Evolutionary conservation across 2,888 invertebrate species (phyloP).

Genomic region (Thyatira batis): DNA sequence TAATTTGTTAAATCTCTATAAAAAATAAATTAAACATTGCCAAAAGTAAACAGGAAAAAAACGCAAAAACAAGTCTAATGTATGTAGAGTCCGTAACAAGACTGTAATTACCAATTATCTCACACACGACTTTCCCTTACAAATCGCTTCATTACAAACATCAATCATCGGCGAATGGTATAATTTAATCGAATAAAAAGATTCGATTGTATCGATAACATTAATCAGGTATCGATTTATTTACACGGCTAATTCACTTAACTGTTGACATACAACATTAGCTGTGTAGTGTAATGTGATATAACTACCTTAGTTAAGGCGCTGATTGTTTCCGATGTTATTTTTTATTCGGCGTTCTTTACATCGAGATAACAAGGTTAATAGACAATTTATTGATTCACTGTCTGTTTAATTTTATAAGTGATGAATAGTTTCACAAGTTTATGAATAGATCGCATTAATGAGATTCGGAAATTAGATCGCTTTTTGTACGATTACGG

Average conservation of each 20-base stretch:
- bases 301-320: slow-evolving; percentile 53
- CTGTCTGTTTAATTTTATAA: slow-evolving; percentile 1
- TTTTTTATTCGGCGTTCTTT: not conserved
- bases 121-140: slow-evolving; percentile 14
- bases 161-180: slow-evolving; percentile 12
- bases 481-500: not conserved
- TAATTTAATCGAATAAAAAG: slow-evolving; percentile 26
- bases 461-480: slow-evolving; percentile 2
- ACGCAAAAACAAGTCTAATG: not conserved
- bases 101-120: slow-evolving; percentile 5
- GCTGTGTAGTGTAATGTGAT: slow-evolving; percentile 46
- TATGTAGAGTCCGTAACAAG: not conserved
- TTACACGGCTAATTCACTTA: slow-evolving; percentile 60
- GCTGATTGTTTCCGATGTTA: slow-evolving; percentile 14
- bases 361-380: slow-evolving; percentile 2
- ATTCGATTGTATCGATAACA: slow-evolving; percentile 10
- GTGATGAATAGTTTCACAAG: slow-evolving; percentile 2
- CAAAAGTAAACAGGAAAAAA: not conserved
- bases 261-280: slow-evolving; percentile 53
- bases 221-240: slow-evolving; percentile 28
- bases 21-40: not conserved
- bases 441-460: not conserved
- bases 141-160: slow-evolving; percentile 25
- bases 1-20: not conserved
- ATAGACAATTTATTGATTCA: slow-evolving; percentile 4